A percentile compares a stretch with the other conserved stretches of the same genome.
These are phyloP conservation scores for Hydrocynus forskahlii DNA, from an alignment of 2,797 vertebrate species.

Conservation along the genomic window DNA sequence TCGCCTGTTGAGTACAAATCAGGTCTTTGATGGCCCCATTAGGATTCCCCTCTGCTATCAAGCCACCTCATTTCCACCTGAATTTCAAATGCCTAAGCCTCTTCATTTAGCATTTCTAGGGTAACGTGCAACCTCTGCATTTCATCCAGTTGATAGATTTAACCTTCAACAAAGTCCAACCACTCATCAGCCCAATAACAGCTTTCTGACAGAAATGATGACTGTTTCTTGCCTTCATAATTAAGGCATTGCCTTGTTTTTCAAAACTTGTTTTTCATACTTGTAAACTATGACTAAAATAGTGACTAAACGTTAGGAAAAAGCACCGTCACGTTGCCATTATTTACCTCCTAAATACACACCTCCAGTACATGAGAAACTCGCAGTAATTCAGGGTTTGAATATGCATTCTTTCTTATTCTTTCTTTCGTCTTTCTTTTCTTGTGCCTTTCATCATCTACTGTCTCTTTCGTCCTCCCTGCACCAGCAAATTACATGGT, in stretches of 20 bases:
- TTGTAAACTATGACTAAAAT: conserved; percentile 38
- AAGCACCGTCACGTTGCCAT: not conserved
- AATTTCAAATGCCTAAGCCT: conserved; percentile 91
- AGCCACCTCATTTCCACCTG: conserved; percentile 92
- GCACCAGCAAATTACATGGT: conserved; percentile 89
- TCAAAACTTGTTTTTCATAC: conserved; percentile 28
- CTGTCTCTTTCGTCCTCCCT: conserved; percentile 72
- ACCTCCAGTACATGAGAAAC: not conserved
- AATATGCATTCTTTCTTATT: not conserved
- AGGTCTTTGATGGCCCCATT: conserved; percentile 96
- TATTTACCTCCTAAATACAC: not conserved
- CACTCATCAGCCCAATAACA: conserved; percentile 37
- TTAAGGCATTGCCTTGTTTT: conserved; percentile 17
- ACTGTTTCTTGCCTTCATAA: conserved; percentile 17
- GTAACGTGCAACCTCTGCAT: conserved; percentile 82
- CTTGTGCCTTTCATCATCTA: conserved; percentile 60
- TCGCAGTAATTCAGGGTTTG: not conserved
- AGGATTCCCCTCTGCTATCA: conserved; percentile 92
- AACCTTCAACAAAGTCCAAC: conserved; percentile 55
- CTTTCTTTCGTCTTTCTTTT: not conserved
- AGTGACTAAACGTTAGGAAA: not conserved
- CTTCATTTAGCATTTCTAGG: conserved; percentile 88
- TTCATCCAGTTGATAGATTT: conserved; percentile 74
- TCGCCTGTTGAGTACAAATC: conserved; percentile 96
- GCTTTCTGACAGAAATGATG: conserved; percentile 37